These are phyloP conservation scores for Philhelius pedissequus DNA, from an alignment of 2,888 invertebrate species.

Conservation along the genomic window DNA sequence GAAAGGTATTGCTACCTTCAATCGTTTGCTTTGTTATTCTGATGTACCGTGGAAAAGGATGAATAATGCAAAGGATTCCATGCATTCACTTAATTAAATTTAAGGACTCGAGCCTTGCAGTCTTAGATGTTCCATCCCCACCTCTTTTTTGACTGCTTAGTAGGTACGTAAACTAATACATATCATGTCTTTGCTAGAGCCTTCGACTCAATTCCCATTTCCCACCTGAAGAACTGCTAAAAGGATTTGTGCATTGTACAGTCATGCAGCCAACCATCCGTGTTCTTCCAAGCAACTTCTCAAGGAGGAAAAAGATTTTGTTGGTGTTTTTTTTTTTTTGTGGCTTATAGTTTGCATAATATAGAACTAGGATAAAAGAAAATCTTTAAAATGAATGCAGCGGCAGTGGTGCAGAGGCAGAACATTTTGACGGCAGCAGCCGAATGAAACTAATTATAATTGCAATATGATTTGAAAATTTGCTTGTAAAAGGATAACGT, in stretches of 20 bases:
- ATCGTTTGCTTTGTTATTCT: slow-evolving; percentile 36
- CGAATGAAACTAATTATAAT: slow-evolving; percentile 42
- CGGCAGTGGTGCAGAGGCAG: not conserved
- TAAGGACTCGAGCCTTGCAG: slow-evolving; percentile 34
- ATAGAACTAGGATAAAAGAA: not conserved
- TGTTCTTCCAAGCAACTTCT: not conserved
- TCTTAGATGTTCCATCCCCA: slow-evolving; percentile 1
- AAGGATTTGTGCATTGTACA: slow-evolving; percentile 15
- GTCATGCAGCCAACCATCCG: not conserved
- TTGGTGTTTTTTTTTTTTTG: not conserved
- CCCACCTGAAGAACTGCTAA: not conserved
- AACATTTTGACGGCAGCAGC: not conserved
- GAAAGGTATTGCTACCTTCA: slow-evolving; percentile 33
- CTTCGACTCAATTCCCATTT: not conserved
- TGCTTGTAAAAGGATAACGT: slow-evolving; percentile 1
- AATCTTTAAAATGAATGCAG: not conserved
- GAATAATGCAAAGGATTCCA: slow-evolving; percentile 55
- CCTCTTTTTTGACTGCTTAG: not conserved
- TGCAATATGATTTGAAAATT: slow-evolving; percentile 40
- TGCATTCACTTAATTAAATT: slow-evolving; percentile 63
- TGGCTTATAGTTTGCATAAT: not conserved
- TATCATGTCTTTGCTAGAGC: not conserved
- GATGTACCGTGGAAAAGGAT: slow-evolving; percentile 24
- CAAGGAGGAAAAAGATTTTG: not conserved
- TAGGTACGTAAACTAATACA: not conserved